Evolutionary conservation across 2,797 vertebrate species (phyloP), one percentile per base, ranked within the genome.

Genomic region (Chloroceryle amazona): DNA sequence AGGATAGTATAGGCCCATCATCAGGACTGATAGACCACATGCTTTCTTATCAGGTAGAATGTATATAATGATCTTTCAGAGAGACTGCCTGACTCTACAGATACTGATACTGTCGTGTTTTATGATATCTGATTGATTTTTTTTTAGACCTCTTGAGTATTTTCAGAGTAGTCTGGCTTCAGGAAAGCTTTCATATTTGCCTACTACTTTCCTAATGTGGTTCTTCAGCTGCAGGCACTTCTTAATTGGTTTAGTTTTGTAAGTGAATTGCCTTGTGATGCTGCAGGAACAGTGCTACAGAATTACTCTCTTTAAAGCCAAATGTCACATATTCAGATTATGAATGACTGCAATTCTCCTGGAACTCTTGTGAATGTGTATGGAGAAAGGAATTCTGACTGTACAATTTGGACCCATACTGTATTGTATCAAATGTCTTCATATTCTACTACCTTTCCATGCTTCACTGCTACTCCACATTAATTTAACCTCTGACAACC

Each of bases 241-340:
- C 66, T 80, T 93, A 89, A 93, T 82, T 91, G 55, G 76, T 95
- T 94, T 95, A 49, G 47, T 75, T 95, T 86, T 82, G 13, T 66
- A 94, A 87, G 42, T 76, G 55, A 90, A 80, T 65, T 91, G 41
- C 78, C 85, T 78, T 86, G 58, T 8, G 12, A 31, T 70, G 26
- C 89, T 89, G 80, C 66, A 88, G 84, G 87, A 80, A 31, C 33
- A 71, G 49, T 54, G 29, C 58, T 80, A 76, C 37, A 86, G 67
- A 70, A 82, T 79, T 21, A 70, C 90, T 68, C 22, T 86, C 25
- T 67, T 74, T 71, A 72, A 83, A 89, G 63, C 44, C 44, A 60
- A 72, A 81, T 2, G 3, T 61, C 25, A 86, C 47, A 6, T 39
- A 81, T 25, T 55, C 51, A 54, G 42, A n/a, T 21, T 67, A 57